phyloP scores from a whole-genome alignment of 2,113 vertebrate genomes.

The Hemichromis elongatus region DNA sequence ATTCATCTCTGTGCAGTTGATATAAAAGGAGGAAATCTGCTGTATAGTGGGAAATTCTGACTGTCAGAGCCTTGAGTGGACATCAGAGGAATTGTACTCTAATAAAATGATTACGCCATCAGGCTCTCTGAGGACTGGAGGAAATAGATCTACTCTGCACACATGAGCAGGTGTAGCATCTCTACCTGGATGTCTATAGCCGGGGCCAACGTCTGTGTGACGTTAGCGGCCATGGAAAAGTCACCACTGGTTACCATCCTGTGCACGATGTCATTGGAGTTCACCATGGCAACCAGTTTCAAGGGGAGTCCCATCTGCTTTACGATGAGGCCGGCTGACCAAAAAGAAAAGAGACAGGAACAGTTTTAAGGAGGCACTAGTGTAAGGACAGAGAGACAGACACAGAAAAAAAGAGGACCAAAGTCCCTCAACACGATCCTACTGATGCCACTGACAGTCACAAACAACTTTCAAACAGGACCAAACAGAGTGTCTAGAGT shows the following conservation, averaged over 20 bases:
- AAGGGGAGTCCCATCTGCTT: constrained; percentile 73
- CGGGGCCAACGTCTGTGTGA: constrained; percentile 81
- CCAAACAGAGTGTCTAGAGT: neutral
- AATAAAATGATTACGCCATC: neutral
- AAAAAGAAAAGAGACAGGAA: neutral
- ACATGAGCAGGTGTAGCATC: neutral
- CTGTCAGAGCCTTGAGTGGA: neutral
- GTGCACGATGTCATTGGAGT: constrained; percentile 85
- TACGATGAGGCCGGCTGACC: constrained; percentile 47
- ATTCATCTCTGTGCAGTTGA: neutral
- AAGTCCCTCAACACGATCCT: neutral
- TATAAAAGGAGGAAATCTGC: neutral
- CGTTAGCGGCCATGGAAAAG: constrained; percentile 75
- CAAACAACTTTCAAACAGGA: neutral
- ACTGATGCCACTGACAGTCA: neutral
- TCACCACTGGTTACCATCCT: constrained; percentile 79
- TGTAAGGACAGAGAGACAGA: neutral
- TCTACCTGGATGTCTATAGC: constrained; percentile 94
- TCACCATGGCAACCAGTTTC: constrained; percentile 80
- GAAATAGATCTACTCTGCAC: neutral
- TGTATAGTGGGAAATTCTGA: neutral
- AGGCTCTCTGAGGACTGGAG: neutral
- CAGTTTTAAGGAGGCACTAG: neutral
- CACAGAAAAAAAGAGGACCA: neutral
- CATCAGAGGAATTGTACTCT: neutral